Conservation (phyloP, 2,888 invertebrate species). For the Dyspetes luteomarginatus region DNA sequence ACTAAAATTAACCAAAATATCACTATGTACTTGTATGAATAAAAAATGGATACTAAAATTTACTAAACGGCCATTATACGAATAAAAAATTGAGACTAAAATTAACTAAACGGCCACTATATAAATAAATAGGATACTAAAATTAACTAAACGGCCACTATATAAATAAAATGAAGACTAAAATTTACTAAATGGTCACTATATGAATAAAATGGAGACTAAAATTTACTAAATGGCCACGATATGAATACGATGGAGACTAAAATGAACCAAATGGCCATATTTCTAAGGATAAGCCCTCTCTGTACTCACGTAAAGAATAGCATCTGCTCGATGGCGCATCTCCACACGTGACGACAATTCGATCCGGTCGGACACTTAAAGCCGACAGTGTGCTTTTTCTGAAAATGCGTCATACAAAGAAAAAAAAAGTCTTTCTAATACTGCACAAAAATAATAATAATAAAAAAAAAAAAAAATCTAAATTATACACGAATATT, state of each 20-base stretch:
- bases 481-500: conserved; percentile 37
- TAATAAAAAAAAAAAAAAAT: conserved; percentile 7
- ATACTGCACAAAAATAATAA: conserved; percentile 16
- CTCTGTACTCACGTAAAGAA: conserved; percentile 95
- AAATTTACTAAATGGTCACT: not conserved
- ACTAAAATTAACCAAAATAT: not conserved
- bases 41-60: too few relatives aligned
- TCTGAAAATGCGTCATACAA: conserved; percentile 86
- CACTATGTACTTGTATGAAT: not conserved
- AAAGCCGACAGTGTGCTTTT: conserved; percentile 97
- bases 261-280: too few relatives aligned
- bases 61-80: not conserved
- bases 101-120: too few relatives aligned
- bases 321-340: conserved; percentile 98
- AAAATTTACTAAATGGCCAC: not conserved
- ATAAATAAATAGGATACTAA: not conserved
- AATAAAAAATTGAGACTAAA: too few relatives aligned
- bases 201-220: not conserved
- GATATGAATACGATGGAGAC: not conserved
- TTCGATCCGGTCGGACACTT: conserved; percentile 96
- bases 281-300: too few relatives aligned
- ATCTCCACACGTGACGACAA: conserved; percentile 98
- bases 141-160: not conserved
- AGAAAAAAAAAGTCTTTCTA: conserved; percentile 55
- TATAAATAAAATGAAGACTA: not conserved